A percentile compares a stretch with the other conserved stretches of the same genome.
Evolutionary conservation across 2,797 vertebrate genomes (phyloP).

Genomic region (Amazona ochrocephala): DNA sequence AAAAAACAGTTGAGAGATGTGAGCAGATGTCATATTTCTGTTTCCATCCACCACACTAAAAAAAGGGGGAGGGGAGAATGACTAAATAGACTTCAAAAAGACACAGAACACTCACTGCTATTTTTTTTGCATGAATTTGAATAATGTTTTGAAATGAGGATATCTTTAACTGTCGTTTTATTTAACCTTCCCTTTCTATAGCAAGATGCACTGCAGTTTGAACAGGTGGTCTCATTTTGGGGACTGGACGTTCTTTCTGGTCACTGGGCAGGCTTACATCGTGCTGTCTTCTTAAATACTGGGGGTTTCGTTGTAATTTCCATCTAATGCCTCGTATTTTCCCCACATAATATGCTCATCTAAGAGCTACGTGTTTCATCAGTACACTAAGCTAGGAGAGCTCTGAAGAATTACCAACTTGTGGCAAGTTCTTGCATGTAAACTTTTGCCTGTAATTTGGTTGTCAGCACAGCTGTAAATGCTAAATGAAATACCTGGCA

Average conservation of each 20-base stretch:
- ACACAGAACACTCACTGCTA: background rate
- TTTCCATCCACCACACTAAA: background rate
- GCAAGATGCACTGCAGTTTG: background rate
- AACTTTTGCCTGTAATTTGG: background rate
- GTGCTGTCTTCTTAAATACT: background rate
- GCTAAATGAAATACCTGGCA: background rate
- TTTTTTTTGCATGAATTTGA: slow-evolving; percentile 22
- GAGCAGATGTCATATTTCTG: slow-evolving; percentile 25
- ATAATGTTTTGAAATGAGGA: slow-evolving; percentile 25
- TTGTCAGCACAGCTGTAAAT: background rate
- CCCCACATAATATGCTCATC: fast-evolving
- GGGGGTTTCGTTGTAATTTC: background rate
- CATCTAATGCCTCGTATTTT: background rate
- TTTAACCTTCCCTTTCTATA: slow-evolving; percentile 3
- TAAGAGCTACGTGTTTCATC: background rate
- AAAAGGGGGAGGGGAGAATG: background rate
- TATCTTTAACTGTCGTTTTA: background rate
- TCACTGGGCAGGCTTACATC: background rate
- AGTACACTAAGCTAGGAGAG: background rate
- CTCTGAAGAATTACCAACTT: background rate
- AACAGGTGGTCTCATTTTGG: background rate
- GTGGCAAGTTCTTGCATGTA: background rate
- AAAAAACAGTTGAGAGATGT: slow-evolving; percentile 2
- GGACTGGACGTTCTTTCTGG: background rate
- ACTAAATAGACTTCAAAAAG: slow-evolving; percentile 13